These are phyloP conservation scores for Papilio gigon DNA, from an alignment of 2,888 invertebrate genomes.

Conservation along the genomic window DNA sequence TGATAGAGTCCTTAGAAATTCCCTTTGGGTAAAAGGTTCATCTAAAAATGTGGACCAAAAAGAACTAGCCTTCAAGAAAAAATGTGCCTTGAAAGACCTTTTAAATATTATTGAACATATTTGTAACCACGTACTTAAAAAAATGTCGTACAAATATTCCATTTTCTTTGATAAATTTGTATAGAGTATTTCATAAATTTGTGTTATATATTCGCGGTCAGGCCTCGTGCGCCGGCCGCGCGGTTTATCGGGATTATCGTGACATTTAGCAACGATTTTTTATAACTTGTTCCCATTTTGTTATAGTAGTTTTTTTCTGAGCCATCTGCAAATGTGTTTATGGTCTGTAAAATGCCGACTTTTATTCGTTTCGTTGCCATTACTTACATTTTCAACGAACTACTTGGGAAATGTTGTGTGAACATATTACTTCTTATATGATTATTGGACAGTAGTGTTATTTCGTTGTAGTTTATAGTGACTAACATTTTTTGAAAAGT, in stretches of 20 bases:
- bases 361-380: constrained; percentile 54
- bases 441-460: too few relatives aligned
- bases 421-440: too few relatives aligned
- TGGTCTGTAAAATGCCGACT: constrained; percentile 62
- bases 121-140: constrained; percentile 45
- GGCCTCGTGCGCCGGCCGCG: constrained; percentile 75
- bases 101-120: not conserved
- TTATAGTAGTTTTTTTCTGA: constrained; percentile 67
- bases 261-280: constrained; percentile 68
- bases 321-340: constrained; percentile 69
- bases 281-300: constrained; percentile 73
- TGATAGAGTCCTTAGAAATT: not conserved
- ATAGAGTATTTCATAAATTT: constrained; percentile 76
- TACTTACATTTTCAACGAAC: not conserved
- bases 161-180: constrained; percentile 61
- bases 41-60: not conserved
- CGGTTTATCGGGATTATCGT: constrained; percentile 80
- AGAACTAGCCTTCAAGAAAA: not conserved
- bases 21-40: not conserved
- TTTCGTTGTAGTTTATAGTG: too few relatives aligned
- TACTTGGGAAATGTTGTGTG: not conserved
- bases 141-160: constrained; percentile 54
- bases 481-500: too few relatives aligned
- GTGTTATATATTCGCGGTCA: constrained; percentile 80
- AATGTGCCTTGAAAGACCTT: not conserved